Evolutionary conservation across 1,140 invertebrate species (phyloP).

Genomic region (Drosophila miranda): DNA sequence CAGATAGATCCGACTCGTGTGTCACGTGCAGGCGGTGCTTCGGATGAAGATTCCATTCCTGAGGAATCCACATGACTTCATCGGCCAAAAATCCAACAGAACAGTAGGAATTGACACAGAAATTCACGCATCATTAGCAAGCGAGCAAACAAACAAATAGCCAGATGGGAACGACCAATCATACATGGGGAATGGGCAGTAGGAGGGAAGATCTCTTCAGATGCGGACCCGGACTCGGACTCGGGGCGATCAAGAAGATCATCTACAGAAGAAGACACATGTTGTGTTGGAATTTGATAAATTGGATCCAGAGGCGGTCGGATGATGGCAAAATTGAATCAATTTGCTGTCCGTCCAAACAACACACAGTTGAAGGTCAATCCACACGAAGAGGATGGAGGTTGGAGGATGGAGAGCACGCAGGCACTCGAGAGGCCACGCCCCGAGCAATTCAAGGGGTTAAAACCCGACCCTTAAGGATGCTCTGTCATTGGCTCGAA

Average conservation of each 20-base stretch:
- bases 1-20: slow-evolving; percentile 54
- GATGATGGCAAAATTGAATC: slow-evolving; percentile 38
- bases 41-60: slow-evolving; percentile 23
- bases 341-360: slow-evolving; percentile 62
- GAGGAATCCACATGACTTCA: slow-evolving; percentile 59
- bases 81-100: slow-evolving; percentile 40
- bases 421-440: slow-evolving; percentile 52
- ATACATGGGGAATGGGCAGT: slow-evolving; percentile 4
- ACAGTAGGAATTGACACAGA: slow-evolving; percentile 48
- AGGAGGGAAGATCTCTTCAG: slow-evolving; percentile 31
- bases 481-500: slow-evolving; percentile 57
- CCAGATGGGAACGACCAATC: slow-evolving; percentile 18
- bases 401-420: background rate
- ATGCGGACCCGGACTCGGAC: too few species aligned
- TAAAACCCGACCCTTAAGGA: slow-evolving; percentile 28
- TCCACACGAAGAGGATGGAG: background rate
- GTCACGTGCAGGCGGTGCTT: slow-evolving; percentile 62
- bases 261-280: slow-evolving; percentile 37
- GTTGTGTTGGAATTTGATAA: slow-evolving; percentile 70
- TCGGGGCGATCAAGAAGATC: slow-evolving; percentile 11
- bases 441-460: slow-evolving; percentile 54
- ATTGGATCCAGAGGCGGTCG: slow-evolving; percentile 47
- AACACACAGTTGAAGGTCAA: slow-evolving; percentile 44
- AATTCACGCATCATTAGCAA: slow-evolving; percentile 73
- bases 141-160: slow-evolving; percentile 44